Percentiles rank a stretch among this genome's conserved stretches.
Conservation (phyloP, 2,797 vertebrate genomes). For the Rhodeus uyekii region DNA sequence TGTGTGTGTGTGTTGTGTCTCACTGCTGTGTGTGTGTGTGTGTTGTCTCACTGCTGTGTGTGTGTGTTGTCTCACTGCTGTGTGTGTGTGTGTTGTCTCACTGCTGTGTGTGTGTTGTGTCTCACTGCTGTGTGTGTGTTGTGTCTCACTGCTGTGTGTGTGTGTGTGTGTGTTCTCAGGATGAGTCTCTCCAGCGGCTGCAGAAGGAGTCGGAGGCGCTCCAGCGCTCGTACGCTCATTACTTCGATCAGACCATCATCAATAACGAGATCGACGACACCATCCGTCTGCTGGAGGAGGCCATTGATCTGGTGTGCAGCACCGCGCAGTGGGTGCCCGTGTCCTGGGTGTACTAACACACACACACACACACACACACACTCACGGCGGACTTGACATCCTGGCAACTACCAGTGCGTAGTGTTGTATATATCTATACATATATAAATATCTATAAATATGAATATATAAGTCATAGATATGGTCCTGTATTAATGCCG, state of each 20-base stretch:
- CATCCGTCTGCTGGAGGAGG: conserved; percentile 96
- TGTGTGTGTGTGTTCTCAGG: conserved; percentile 69
- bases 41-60: too few species aligned
- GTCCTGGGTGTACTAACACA: conserved; percentile 94
- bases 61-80: too few species aligned
- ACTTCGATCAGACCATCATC: conserved; percentile 98
- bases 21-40: too few species aligned
- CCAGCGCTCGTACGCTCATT: conserved; percentile 97
- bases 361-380: conserved; percentile 68
- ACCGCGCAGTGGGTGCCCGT: conserved; percentile 97
- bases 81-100: too few species aligned
- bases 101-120: too few species aligned
- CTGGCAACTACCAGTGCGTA: conserved; percentile 89
- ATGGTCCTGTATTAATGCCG: conserved; percentile 96
- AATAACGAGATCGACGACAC: conserved; percentile 99
- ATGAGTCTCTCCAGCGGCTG: conserved; percentile 96
- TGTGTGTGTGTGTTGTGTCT: too few species aligned
- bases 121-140: too few species aligned
- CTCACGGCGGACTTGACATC: conserved; percentile 30
- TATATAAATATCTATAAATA: conserved; percentile 67
- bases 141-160: too few species aligned
- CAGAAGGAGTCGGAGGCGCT: conserved; percentile 98
- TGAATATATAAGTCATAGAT: conserved; percentile 79
- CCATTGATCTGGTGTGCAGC: conserved; percentile 93
- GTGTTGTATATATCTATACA: conserved; percentile 89